phyloP scores from a whole-genome alignment of 2,113 vertebrate genomes.

The Noctilio leporinus region DNA sequence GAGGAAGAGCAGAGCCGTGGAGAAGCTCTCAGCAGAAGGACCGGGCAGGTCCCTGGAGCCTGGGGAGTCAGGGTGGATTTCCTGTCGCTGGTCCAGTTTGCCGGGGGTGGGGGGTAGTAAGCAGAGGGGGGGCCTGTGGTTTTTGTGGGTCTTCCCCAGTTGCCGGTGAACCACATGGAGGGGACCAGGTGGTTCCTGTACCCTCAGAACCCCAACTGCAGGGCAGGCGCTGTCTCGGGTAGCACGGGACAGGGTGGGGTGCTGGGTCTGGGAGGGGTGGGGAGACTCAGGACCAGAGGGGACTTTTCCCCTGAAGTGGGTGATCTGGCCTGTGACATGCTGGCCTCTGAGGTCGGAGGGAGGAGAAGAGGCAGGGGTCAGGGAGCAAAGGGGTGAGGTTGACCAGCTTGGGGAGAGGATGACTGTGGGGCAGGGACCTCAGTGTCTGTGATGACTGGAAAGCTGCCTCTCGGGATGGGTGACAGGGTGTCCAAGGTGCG shows the following conservation, averaged over 20 bases:
- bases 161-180: not conserved
- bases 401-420: no score
- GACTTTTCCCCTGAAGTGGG: not conserved
- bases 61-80: accelerated
- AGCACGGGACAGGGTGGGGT: no score
- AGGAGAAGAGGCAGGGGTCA: no score
- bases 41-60: accelerated
- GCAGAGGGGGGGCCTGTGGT: not conserved
- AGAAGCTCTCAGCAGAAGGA: no score
- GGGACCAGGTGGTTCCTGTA: not conserved
- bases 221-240: not conserved
- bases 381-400: no score
- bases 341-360: not conserved
- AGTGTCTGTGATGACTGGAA: not conserved
- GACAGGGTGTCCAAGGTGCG: not conserved
- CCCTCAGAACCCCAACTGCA: not conserved
- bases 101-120: accelerated
- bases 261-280: not conserved
- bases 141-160: not conserved
- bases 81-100: not conserved
- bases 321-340: not conserved
- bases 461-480: not conserved
- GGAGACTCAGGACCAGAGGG: not conserved
- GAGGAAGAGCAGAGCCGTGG: not conserved
- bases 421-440: no score